Base-by-base conservation (phyloP, 2,113 vertebrate species). In the Solea senegalensis region DNA sequence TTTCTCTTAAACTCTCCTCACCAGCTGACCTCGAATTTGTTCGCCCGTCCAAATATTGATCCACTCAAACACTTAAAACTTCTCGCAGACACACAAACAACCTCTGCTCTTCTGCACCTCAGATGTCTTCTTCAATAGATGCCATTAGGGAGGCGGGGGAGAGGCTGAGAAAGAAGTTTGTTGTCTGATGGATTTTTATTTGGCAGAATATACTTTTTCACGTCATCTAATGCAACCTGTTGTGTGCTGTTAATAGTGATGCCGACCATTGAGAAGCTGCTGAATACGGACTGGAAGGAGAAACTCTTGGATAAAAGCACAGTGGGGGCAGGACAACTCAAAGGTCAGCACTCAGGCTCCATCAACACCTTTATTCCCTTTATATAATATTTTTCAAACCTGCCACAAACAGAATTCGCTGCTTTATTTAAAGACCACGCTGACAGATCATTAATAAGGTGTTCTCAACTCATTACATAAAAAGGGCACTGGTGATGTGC, bases 261-360 rank as follows among this genome's bases (percentile, higher is more conserved):
- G 91, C 97, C 97, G 0, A 94, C 95, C 80, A 96, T 99, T 1
- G 97, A 99, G 94, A 98, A 97, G 86, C 90, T 99, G 65, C 91
- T 99, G 50, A 95, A 94, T 84, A 89, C 93, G 0, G 96, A 98
- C 82, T 98, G 97, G 97, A 98, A 94, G 88, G 96, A 98, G 78
- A 93, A 93, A 79, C 91, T 97, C 82, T 90, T 97, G 90, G 96
- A 96, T 80, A 92, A 92, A 75, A 93, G 59, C 65, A 1, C 89
- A 1, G 56, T 89, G 1, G 93, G 95, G 50, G 75, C 92, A 83
- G 95, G 95, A 87, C 95, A 95, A 66, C 93, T 97, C 55, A 96
- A 95, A 96, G 97, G 97, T 98, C 80, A 92, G 89, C 57, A 80
- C 14, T 76, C 66, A 69, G 64, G 78, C 55, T 0, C 53, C 21